Evolutionary conservation across 2,113 vertebrate genomes (phyloP).

Genomic region (Crotalus helleri): DNA sequence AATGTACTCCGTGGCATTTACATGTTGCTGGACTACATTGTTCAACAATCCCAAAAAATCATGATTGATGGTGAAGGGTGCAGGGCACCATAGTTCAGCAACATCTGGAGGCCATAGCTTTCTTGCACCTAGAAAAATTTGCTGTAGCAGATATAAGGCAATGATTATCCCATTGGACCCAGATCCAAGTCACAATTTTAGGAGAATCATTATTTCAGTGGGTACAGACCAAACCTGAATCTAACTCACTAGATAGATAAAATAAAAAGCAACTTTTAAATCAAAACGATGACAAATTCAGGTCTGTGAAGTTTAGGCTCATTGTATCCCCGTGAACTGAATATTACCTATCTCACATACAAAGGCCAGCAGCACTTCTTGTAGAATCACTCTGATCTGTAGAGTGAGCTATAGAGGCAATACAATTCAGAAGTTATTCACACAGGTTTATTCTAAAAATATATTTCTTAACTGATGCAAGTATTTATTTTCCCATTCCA

Average conservation of each 20-base stretch:
- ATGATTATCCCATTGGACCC: neutral
- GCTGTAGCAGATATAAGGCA: neutral
- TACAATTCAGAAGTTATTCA: neutral
- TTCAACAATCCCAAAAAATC: neutral
- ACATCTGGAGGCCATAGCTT: neutral
- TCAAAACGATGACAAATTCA: neutral
- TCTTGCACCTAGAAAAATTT: neutral
- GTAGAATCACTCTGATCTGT: neutral
- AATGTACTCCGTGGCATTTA: neutral
- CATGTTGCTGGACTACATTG: neutral
- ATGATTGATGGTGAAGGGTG: neutral
- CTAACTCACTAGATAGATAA: neutral
- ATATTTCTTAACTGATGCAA: neutral
- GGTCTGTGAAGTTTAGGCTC: neutral
- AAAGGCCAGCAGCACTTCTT: neutral
- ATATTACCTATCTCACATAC: neutral
- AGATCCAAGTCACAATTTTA: neutral
- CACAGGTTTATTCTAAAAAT: neutral
- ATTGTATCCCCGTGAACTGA: neutral
- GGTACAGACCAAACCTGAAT: neutral
- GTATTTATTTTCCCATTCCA: neutral
- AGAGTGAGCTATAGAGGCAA: neutral
- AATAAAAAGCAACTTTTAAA: neutral
- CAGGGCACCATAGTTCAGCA: neutral
- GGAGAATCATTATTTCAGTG: neutral